Evolutionary conservation across 2,113 vertebrate genomes (phyloP).

Genomic region (Halcyon senegalensis): DNA sequence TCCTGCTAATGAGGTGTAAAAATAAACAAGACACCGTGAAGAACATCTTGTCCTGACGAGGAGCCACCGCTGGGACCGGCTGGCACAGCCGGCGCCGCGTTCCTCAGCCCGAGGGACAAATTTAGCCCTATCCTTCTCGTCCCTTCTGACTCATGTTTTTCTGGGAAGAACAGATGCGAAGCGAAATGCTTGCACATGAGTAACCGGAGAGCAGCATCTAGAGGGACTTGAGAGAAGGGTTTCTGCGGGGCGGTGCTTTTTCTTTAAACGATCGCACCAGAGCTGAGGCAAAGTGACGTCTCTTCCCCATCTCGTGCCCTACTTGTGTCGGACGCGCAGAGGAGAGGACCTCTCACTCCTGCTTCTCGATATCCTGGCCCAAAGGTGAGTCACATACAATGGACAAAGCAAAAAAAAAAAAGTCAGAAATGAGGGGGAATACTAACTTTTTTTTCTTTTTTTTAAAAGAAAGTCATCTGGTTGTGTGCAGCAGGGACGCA

Average conservation of each 20-base stretch:
- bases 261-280: not conserved
- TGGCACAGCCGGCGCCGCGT: not conserved
- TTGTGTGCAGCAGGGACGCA: not conserved
- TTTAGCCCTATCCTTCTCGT: not conserved
- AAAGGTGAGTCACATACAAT: not conserved
- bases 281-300: not conserved
- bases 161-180: slow-evolving; percentile 27
- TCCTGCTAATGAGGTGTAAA: not conserved
- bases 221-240: slow-evolving; percentile 1
- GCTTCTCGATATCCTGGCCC: not conserved
- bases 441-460: not conserved
- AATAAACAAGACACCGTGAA: not conserved
- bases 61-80: not conserved
- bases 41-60: not conserved
- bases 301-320: not conserved
- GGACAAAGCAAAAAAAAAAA: not conserved
- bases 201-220: slow-evolving; percentile 52
- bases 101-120: slow-evolving; percentile 34
- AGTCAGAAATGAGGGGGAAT: rapidly evolving
- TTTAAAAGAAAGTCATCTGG: too few species aligned
- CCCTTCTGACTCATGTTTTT: slow-evolving; percentile 36
- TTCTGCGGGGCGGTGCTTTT: not conserved
- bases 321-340: not conserved
- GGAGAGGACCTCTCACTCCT: not conserved
- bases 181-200: not conserved